phyloP scores from a whole-genome alignment of 2,888 invertebrate genomes.

The Sisyra terminalis region DNA sequence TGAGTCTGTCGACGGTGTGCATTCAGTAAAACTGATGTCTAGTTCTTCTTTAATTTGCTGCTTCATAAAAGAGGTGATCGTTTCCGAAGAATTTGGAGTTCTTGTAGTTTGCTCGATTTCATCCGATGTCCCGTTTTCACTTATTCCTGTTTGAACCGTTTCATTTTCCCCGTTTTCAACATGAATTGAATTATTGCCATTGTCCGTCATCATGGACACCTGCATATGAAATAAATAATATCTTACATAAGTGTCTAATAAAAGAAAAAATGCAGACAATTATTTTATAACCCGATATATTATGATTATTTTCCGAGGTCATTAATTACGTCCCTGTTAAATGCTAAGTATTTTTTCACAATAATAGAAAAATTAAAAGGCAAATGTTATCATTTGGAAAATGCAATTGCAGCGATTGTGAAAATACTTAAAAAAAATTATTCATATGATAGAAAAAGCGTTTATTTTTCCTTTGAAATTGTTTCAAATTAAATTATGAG shows the following conservation, averaged over 20 bases:
- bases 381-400: too few relatives aligned
- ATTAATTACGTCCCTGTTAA: too few relatives aligned
- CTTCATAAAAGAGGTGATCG: not conserved
- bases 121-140: conserved; percentile 25
- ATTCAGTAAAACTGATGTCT: conserved; percentile 27
- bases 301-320: too few relatives aligned
- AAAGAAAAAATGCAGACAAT: not conserved
- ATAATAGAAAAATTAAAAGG: too few relatives aligned
- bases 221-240: conserved; percentile 21
- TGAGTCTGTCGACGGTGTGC: conserved; percentile 31
- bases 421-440: too few relatives aligned
- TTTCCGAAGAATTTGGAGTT: conserved; percentile 20
- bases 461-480: too few relatives aligned
- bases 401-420: too few relatives aligned
- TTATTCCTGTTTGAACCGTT: conserved; percentile 17
- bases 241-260: conserved; percentile 1
- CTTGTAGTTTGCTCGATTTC: conserved; percentile 27
- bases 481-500: too few relatives aligned
- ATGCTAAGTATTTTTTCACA: too few relatives aligned
- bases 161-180: conserved; percentile 15
- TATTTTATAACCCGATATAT: too few relatives aligned
- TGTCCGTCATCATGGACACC: conserved; percentile 58
- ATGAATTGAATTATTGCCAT: not conserved
- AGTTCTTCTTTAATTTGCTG: conserved; percentile 42
- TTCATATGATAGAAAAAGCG: too few relatives aligned